Conservation (phyloP, 2,113 vertebrate species). For the Tiliqua scincoides region DNA sequence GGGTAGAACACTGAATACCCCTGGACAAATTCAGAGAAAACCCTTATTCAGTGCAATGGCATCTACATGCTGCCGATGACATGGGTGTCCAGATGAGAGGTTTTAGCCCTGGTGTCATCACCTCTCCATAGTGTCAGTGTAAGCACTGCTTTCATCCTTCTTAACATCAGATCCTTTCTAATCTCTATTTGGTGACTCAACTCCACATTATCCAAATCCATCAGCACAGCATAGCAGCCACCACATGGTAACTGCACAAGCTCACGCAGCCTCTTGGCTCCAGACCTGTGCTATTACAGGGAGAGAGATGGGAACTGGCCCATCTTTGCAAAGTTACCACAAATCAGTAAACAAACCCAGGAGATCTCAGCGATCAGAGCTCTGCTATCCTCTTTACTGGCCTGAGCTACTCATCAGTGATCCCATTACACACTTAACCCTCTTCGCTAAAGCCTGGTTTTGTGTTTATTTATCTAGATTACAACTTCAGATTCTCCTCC, state of each 20-base stretch:
- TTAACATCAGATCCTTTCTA: conserved; percentile 14
- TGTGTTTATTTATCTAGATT: not conserved
- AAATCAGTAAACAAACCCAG: not conserved
- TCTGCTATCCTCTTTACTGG: conserved; percentile 19
- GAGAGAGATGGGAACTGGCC: not conserved
- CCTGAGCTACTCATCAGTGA: not conserved
- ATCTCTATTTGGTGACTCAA: conserved; percentile 12
- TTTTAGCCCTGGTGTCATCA: not conserved
- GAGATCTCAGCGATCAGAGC: fast-evolving
- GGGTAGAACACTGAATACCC: not conserved
- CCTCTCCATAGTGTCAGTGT: not conserved
- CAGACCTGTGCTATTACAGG: not conserved
- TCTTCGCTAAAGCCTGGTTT: conserved; percentile 22
- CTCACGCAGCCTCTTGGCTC: not conserved
- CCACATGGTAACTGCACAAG: not conserved
- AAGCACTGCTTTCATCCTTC: conserved; percentile 8
- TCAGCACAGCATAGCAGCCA: not conserved
- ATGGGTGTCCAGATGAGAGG: not conserved
- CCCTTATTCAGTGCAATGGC: not conserved
- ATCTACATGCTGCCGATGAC: not conserved
- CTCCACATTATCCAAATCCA: conserved; percentile 2
- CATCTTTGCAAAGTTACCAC: not conserved
- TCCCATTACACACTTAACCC: conserved; percentile 41
- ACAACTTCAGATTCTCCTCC: not conserved
- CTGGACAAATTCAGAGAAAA: not conserved